These are phyloP conservation scores for Siphonodentalium dalli DNA, from an alignment of 2,888 invertebrate genomes.

Conservation along the genomic window DNA sequence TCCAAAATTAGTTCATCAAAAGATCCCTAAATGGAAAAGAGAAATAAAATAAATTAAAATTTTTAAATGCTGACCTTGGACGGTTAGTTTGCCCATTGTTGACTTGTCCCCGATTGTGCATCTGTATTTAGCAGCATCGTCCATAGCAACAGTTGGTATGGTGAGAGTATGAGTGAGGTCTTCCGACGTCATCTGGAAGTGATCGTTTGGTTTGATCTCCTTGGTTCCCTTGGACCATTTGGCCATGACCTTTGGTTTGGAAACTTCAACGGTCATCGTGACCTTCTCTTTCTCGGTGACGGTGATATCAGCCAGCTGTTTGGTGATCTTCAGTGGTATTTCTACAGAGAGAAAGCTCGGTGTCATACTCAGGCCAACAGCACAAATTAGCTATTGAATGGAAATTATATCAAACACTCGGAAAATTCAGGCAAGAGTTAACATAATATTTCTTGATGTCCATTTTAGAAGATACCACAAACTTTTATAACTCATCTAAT, in stretches of 20 bases:
- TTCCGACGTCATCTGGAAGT: conserved; percentile 33
- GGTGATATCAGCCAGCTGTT: conserved; percentile 43
- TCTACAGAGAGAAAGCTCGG: conserved; percentile 35
- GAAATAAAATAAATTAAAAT: not conserved
- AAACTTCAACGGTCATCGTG: conserved; percentile 47
- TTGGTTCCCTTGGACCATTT: conserved; percentile 51
- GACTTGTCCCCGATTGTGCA: conserved; percentile 39
- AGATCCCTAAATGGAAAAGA: not conserved
- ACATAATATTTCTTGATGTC: too few relatives aligned
- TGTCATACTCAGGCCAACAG: too few relatives aligned
- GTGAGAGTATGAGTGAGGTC: conserved; percentile 44
- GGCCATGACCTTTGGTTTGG: conserved; percentile 46
- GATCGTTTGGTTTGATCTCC: conserved; percentile 38
- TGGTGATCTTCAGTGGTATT: conserved; percentile 40
- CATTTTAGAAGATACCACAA: too few relatives aligned
- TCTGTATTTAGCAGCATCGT: conserved; percentile 58
- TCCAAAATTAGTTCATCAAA: too few relatives aligned
- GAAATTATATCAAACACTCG: too few relatives aligned
- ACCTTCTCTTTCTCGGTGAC: conserved; percentile 44
- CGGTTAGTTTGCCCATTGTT: conserved; percentile 48
- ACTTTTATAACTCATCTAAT: too few relatives aligned
- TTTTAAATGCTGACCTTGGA: conserved; percentile 43
- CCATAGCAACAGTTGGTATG: conserved; percentile 41
- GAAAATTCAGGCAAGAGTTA: too few relatives aligned
- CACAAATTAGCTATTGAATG: too few relatives aligned